Conservation (phyloP, 2,888 invertebrate genomes). For the Ectemnius cavifrons region DNA sequence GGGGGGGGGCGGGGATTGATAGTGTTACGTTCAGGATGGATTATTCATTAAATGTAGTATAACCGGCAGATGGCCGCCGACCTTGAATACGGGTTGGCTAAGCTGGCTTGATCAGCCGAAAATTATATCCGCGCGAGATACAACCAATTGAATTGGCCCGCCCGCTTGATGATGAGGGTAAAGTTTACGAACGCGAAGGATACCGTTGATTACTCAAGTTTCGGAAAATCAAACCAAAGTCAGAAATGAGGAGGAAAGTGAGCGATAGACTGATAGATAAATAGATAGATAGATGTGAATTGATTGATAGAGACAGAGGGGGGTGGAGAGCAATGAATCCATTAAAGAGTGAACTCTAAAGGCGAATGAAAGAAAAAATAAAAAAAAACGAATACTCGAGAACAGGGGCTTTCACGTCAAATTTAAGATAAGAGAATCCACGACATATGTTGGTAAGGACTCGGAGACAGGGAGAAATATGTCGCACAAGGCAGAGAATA, state of each 20-base stretch:
- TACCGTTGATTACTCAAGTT: too few relatives aligned
- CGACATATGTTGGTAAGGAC: too few relatives aligned
- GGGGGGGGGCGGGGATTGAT: neutral
- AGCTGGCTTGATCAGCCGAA: neutral
- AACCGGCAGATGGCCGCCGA: neutral
- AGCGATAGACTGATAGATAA: too few relatives aligned
- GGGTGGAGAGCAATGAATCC: neutral
- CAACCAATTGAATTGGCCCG: neutral
- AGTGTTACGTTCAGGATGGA: neutral
- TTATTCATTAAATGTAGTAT: slow-evolving; percentile 1
- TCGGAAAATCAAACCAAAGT: too few relatives aligned
- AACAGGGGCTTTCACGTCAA: neutral
- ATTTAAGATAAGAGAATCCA: neutral
- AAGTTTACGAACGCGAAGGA: too few relatives aligned
- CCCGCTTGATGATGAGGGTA: too few relatives aligned
- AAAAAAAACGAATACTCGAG: neutral
- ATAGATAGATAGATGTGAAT: neutral
- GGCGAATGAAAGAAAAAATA: neutral
- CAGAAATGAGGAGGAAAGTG: too few relatives aligned
- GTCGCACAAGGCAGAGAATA: too few relatives aligned
- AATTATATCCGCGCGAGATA: neutral
- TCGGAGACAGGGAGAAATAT: too few relatives aligned
- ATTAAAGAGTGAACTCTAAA: neutral
- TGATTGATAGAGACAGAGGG: neutral
- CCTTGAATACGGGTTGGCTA: neutral